Evolutionary conservation across 2,797 vertebrate genomes (phyloP).

Genomic region (Gymnoscopelus microlampas): DNA sequence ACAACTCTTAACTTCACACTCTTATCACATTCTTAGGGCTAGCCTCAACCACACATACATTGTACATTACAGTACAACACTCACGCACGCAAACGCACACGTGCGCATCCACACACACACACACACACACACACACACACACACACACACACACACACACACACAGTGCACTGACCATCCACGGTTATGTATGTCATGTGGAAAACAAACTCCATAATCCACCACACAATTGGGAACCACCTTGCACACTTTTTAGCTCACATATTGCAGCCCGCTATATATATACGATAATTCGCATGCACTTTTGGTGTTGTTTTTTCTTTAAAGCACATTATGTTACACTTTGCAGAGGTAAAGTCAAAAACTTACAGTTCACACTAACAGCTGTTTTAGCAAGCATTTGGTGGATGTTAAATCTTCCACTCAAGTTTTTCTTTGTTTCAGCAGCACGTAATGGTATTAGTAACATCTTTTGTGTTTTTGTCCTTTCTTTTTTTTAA

Average conservation of each 20-base stretch:
- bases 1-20: constrained; percentile 57
- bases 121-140: constrained; percentile 1
- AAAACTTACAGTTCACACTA: constrained; percentile 37
- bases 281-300: constrained; percentile 56
- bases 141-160: neutral
- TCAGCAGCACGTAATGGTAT: constrained; percentile 73
- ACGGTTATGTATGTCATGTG: constrained; percentile 44
- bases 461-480: constrained; percentile 58
- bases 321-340: constrained; percentile 55
- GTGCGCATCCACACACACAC: constrained; percentile 19
- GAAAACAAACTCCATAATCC: constrained; percentile 59
- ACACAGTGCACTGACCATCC: constrained; percentile 53
- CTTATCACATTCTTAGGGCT: constrained; percentile 58
- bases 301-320: constrained; percentile 50
- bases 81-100: neutral
- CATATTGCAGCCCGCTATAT: constrained; percentile 49
- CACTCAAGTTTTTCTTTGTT: constrained; percentile 42
- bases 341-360: constrained; percentile 40
- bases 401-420: constrained; percentile 39
- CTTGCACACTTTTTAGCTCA: constrained; percentile 49
- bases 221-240: constrained; percentile 57
- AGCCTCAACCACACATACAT: constrained; percentile 38
- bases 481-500: constrained; percentile 45
- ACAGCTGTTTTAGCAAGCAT: constrained; percentile 36
- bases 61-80: neutral